phyloP scores from a whole-genome alignment of 1,140 invertebrate genomes.

The Dreissena rostriformis region DNA sequence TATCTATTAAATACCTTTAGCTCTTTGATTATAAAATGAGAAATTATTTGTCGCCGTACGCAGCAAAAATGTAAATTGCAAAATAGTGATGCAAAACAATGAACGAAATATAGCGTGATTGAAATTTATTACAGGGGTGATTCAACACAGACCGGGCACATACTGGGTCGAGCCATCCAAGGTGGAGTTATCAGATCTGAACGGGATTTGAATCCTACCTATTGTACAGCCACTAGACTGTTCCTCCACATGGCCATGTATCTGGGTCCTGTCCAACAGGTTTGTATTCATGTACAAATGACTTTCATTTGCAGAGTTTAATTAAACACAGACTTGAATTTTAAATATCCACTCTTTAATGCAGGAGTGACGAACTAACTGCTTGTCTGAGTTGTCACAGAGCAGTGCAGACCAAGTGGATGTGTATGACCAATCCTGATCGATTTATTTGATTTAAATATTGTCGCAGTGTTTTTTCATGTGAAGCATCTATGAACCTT shows the following conservation, averaged over 20 bases:
- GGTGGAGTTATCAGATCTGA: constrained; percentile 56
- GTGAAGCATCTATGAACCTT: neutral
- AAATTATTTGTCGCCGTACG: neutral
- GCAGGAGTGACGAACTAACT: neutral
- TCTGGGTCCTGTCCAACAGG: constrained; percentile 54
- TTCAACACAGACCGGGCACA: constrained; percentile 64
- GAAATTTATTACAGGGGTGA: neutral
- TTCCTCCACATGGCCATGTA: constrained; percentile 71
- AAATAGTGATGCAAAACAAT: neutral
- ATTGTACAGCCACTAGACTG: constrained; percentile 63
- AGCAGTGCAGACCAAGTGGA: neutral
- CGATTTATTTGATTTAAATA: neutral
- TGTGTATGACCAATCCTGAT: neutral
- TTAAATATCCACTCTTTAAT: neutral
- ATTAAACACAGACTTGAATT: neutral
- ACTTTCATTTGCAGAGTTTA: neutral
- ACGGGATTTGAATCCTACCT: constrained; percentile 60
- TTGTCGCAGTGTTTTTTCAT: neutral
- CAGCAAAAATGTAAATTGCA: neutral
- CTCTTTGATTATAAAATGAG: neutral
- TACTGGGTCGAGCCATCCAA: constrained; percentile 64
- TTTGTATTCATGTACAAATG: constrained; percentile 4
- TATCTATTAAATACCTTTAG: neutral
- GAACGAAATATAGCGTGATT: neutral
- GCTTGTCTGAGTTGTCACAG: neutral